phyloP scores from a whole-genome alignment of 2,113 vertebrate species.

The Vicugna pacos region DNA sequence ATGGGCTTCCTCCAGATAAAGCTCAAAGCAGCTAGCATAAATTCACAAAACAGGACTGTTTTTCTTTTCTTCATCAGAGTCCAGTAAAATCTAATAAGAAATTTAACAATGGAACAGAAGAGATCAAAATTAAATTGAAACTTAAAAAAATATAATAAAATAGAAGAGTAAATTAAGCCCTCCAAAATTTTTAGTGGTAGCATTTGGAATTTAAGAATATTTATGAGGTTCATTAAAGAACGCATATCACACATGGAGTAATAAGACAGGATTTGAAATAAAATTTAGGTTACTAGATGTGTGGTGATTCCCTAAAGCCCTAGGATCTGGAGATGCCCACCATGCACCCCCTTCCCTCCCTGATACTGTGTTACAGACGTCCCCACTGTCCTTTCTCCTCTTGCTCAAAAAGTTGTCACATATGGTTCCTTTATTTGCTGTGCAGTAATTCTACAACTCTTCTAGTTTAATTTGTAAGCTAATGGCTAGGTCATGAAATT shows the following conservation, averaged over 20 bases:
- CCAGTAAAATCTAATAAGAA: not conserved
- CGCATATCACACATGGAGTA: not conserved
- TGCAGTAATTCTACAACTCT: not conserved
- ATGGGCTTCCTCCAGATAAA: not conserved
- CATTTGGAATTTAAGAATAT: constrained; percentile 11
- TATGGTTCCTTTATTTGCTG: not conserved
- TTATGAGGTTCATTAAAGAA: constrained; percentile 38
- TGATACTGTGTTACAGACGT: not conserved
- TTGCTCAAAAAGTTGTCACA: not conserved
- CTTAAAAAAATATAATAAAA: not conserved
- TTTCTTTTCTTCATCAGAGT: constrained; percentile 24
- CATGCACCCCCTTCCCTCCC: not conserved
- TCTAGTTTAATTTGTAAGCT: not conserved
- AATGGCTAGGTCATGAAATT: not conserved
- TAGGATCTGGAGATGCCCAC: not conserved
- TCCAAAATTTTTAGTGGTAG: not conserved
- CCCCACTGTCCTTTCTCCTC: not conserved
- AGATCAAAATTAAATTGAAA: not conserved
- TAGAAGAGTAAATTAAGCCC: not conserved
- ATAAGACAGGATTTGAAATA: not conserved
- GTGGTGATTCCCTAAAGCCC: not conserved
- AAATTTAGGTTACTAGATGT: not conserved
- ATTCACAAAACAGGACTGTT: not conserved
- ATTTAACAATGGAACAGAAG: not conserved
- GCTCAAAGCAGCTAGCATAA: not conserved